Conservation (phyloP, 2,888 invertebrate genomes). For the Drosophila percnosoma region DNA sequence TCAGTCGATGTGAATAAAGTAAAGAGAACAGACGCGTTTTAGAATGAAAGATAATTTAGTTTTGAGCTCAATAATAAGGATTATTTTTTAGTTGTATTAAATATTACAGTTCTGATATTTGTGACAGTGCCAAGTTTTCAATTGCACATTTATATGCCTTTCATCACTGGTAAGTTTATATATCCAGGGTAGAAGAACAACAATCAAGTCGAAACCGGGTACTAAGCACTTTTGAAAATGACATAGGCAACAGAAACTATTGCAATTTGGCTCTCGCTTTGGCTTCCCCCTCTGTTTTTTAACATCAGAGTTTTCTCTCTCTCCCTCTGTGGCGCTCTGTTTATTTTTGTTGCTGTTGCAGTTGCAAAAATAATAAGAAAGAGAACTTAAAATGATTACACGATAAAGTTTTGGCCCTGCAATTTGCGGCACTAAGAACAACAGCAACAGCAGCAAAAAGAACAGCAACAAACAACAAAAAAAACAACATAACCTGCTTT, state of each 20-base stretch:
- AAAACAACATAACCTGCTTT: conserved; percentile 18
- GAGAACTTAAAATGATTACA: conserved; percentile 77
- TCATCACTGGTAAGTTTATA: not conserved
- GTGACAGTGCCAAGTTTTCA: not conserved
- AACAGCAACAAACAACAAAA: not conserved
- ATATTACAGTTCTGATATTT: not conserved
- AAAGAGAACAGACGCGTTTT: no score
- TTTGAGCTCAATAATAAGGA: not conserved
- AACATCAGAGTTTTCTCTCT: not conserved
- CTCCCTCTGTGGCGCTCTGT: not conserved
- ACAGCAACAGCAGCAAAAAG: conserved; percentile 17
- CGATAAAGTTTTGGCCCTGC: conserved; percentile 74
- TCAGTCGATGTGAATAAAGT: no score
- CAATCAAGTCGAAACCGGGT: conserved; percentile 45
- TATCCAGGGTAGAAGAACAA: conserved; percentile 32
- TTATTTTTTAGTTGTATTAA: not conserved
- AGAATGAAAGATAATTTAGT: no score
- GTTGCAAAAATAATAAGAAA: conserved; percentile 74
- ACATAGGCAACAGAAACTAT: conserved; percentile 74
- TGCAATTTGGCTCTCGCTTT: conserved; percentile 47
- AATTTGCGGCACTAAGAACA: conserved; percentile 63
- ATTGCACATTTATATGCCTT: not conserved
- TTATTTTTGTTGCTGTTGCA: conserved; percentile 38
- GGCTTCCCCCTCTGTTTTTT: not conserved
- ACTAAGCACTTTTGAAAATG: conserved; percentile 70